These are phyloP conservation scores for Eurois occulta DNA, from an alignment of 2,888 invertebrate species.

Conservation along the genomic window DNA sequence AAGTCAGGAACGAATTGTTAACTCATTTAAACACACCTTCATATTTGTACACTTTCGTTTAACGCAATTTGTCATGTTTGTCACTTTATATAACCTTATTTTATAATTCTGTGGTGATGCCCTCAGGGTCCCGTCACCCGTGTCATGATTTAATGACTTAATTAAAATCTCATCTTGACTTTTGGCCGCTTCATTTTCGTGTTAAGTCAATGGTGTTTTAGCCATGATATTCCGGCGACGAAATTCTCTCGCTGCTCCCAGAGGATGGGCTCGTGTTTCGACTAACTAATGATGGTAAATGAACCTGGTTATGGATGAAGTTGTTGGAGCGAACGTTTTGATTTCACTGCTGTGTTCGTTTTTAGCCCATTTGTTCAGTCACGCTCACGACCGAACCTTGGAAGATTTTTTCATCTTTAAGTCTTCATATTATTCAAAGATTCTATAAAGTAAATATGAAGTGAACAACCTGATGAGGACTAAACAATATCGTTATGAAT, in stretches of 20 bases:
- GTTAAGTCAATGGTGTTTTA: conserved; percentile 59
- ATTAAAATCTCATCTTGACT: conserved; percentile 75
- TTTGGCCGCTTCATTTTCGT: conserved; percentile 67
- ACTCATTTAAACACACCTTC: conserved; percentile 39
- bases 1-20: conserved; percentile 36
- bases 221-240: conserved; percentile 63
- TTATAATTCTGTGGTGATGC: conserved; percentile 66
- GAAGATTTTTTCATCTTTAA: conserved; percentile 6
- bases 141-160: conserved; percentile 72
- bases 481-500: conserved; percentile 21
- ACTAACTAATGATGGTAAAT: conserved; percentile 57
- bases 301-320: conserved; percentile 56
- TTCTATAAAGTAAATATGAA: conserved; percentile 19
- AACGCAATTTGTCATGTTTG: conserved; percentile 44
- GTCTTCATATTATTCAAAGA: conserved; percentile 15
- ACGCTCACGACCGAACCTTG: background rate
- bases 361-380: conserved; percentile 40
- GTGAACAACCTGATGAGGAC: conserved; percentile 6
- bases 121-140: conserved; percentile 60
- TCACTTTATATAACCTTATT: conserved; percentile 48
- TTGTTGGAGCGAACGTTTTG: conserved; percentile 38
- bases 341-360: conserved; percentile 43
- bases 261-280: conserved; percentile 57
- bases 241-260: conserved; percentile 42
- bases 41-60: conserved; percentile 51